Evolutionary conservation across 2,888 invertebrate species (phyloP).

Genomic region (Andricus quercusramuli): DNA sequence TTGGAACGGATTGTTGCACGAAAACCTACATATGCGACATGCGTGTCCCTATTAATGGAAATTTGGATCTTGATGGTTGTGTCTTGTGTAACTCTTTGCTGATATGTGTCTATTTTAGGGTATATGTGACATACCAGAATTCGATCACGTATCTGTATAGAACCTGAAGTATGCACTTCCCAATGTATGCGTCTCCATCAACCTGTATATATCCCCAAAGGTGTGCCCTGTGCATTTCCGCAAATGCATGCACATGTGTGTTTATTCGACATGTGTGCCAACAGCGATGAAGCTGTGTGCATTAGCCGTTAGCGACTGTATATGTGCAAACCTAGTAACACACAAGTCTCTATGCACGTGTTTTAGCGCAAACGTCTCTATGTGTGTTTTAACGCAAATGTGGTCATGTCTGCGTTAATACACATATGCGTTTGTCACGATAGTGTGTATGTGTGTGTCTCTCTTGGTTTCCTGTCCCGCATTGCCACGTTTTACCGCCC

Average conservation of each 20-base stretch:
- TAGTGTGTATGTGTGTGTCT: background rate
- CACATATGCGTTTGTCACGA: background rate
- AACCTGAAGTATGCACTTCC: too few relatives aligned
- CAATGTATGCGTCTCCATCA: background rate
- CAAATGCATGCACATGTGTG: background rate
- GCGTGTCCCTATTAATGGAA: too few relatives aligned
- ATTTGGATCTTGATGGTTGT: too few relatives aligned
- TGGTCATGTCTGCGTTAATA: background rate
- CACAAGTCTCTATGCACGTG: background rate
- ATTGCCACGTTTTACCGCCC: constrained; percentile 26
- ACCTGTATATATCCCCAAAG: background rate
- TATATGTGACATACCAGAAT: too few relatives aligned
- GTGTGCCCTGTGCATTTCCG: background rate
- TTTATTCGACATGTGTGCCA: background rate
- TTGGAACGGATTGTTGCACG: too few relatives aligned
- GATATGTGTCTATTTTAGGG: too few relatives aligned
- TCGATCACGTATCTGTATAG: too few relatives aligned
- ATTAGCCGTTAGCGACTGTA: background rate
- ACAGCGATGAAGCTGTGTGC: background rate
- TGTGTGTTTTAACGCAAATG: background rate
- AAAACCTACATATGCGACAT: too few relatives aligned
- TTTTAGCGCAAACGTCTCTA: background rate
- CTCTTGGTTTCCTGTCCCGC: constrained; percentile 16
- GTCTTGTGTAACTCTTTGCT: too few relatives aligned
- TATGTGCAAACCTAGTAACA: background rate